Evolutionary conservation across 2,888 invertebrate genomes (phyloP).

Genomic region (Phortica okadai): DNA sequence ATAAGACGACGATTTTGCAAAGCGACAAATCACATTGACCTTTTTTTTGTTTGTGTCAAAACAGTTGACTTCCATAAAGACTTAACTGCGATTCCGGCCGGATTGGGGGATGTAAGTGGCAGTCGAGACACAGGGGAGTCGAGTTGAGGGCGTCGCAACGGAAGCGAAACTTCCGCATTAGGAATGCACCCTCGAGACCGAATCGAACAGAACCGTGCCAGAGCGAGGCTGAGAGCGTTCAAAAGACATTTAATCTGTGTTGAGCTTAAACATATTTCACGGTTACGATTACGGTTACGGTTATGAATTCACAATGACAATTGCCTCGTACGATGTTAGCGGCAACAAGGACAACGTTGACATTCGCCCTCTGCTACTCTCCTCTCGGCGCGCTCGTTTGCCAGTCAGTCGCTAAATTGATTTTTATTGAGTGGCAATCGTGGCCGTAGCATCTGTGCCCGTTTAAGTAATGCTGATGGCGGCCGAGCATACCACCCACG

Average conservation of each 20-base stretch:
- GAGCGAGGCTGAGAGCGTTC: background rate
- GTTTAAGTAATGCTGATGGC: conserved; percentile 22
- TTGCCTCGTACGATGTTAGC: background rate
- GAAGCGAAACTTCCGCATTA: background rate
- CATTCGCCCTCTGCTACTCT: no score
- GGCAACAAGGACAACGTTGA: conserved; percentile 6
- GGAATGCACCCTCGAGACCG: conserved; percentile 8
- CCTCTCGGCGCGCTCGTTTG: conserved; percentile 13
- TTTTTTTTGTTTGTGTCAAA: background rate
- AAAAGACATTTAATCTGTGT: conserved; percentile 41
- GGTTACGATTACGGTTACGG: background rate
- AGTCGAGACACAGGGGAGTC: background rate
- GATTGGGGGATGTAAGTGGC: background rate
- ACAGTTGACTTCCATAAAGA: background rate
- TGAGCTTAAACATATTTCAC: conserved; percentile 65
- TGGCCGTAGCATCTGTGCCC: conserved; percentile 1
- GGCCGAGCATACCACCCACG: background rate
- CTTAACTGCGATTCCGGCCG: background rate
- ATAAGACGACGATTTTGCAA: background rate
- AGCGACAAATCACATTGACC: conserved; percentile 13
- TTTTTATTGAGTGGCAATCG: conserved; percentile 57
- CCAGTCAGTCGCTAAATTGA: conserved; percentile 53
- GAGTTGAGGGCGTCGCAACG: background rate
- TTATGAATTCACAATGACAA: background rate
- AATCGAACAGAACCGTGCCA: background rate